Conservation (phyloP, 1,140 invertebrate genomes). For the Zophobas morio region DNA sequence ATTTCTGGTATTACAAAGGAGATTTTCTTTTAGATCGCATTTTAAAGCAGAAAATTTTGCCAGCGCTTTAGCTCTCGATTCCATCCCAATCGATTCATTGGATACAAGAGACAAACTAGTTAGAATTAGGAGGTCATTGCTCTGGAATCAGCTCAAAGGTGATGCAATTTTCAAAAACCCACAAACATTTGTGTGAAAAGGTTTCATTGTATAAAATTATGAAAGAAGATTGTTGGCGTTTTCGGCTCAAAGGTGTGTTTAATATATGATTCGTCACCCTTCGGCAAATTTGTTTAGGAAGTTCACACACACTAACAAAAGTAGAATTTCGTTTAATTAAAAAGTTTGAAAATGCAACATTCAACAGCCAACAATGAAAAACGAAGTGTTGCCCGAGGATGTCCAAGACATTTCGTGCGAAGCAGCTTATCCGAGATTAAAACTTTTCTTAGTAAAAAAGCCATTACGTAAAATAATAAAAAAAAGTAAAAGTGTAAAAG, state of each 20-base stretch:
- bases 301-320: background rate
- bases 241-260: conserved; percentile 25
- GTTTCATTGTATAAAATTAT: conserved; percentile 33
- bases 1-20: too few relatives aligned
- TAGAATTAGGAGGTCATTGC: background rate
- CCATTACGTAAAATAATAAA: conserved; percentile 12
- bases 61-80: too few relatives aligned
- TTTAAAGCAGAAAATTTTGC: too few relatives aligned
- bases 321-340: too few relatives aligned
- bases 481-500: conserved; percentile 1
- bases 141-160: background rate
- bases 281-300: conserved; percentile 24
- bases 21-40: too few relatives aligned
- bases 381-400: background rate
- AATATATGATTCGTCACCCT: conserved; percentile 21
- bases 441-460: conserved; percentile 19
- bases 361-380: background rate
- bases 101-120: background rate
- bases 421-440: conserved; percentile 4
- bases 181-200: background rate
- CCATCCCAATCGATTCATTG: too few relatives aligned
- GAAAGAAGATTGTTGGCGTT: conserved; percentile 37
- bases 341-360: too few relatives aligned
- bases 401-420: conserved; percentile 1
- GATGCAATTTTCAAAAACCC: conserved; percentile 2